Percentiles rank a stretch among this genome's conserved stretches.
phyloP scores from a whole-genome alignment of 1,140 invertebrate species.

The Drosophila lini region DNA sequence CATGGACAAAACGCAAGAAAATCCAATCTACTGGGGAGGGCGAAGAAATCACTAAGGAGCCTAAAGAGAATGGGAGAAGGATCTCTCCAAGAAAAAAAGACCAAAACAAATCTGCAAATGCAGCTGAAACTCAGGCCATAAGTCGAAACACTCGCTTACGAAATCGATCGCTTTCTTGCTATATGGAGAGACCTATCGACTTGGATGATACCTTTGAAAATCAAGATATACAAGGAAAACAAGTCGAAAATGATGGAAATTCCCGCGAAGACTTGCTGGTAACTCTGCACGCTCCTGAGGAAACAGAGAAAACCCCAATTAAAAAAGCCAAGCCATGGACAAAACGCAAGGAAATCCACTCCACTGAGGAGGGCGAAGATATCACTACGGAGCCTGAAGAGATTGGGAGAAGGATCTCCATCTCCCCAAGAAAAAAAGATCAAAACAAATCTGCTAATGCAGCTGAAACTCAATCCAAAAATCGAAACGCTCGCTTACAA shows the following conservation, averaged over 20 bases:
- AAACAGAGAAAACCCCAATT: background rate
- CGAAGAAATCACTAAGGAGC: background rate
- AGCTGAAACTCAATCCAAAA: background rate
- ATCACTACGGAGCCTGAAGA: too few species aligned
- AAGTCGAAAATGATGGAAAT: background rate
- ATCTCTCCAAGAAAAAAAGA: background rate
- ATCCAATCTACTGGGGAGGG: background rate
- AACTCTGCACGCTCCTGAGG: background rate
- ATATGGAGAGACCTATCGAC: background rate
- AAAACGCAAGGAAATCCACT: background rate
- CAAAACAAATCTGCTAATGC: background rate
- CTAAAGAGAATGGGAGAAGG: background rate
- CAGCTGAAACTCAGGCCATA: background rate
- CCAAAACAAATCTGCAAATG: background rate
- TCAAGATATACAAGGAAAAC: background rate
- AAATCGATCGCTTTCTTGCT: conserved; percentile 6
- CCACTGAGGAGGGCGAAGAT: background rate
- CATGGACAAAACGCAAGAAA: background rate
- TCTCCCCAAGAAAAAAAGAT: background rate
- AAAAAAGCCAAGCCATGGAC: background rate
- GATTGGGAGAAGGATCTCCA: background rate
- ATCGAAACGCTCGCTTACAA: background rate
- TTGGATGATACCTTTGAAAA: background rate
- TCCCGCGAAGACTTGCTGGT: background rate
- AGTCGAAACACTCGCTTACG: background rate